Evolutionary conservation across 2,797 vertebrate species (phyloP).

Genomic region (Tokudaia tokunoshimensis): DNA sequence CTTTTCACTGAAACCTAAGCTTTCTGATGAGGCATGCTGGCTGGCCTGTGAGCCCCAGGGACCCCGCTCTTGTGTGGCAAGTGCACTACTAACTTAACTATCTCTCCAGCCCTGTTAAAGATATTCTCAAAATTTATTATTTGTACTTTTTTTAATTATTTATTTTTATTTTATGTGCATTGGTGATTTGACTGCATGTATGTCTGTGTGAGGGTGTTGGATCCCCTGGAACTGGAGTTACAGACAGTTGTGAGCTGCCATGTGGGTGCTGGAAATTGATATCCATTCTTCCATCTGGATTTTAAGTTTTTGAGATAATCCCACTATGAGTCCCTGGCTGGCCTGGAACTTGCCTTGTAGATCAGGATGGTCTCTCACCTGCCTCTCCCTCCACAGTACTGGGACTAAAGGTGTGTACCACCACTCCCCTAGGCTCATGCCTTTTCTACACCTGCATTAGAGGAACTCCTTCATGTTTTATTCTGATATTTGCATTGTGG

Average conservation of each 20-base stretch:
- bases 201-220: no score
- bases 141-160: slow-evolving; percentile 26
- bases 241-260: no score
- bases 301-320: background rate
- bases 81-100: background rate
- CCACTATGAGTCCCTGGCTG: background rate
- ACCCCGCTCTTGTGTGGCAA: background rate
- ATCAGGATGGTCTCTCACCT: background rate
- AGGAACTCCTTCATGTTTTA: background rate
- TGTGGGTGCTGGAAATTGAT: background rate
- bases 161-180: no score
- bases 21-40: background rate
- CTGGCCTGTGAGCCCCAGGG: background rate
- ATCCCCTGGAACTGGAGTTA: no score
- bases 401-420: background rate
- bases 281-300: background rate
- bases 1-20: background rate
- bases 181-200: no score
- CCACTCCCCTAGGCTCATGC: background rate
- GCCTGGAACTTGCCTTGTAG: background rate
- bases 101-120: background rate
- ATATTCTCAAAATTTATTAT: background rate
- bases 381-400: background rate
- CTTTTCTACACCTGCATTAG: background rate
- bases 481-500: background rate